A percentile compares a stretch with the other conserved stretches of the same genome.
phyloP scores from a whole-genome alignment of 2,113 vertebrate species.

The Speoplatyrhinus poulsoni region DNA sequence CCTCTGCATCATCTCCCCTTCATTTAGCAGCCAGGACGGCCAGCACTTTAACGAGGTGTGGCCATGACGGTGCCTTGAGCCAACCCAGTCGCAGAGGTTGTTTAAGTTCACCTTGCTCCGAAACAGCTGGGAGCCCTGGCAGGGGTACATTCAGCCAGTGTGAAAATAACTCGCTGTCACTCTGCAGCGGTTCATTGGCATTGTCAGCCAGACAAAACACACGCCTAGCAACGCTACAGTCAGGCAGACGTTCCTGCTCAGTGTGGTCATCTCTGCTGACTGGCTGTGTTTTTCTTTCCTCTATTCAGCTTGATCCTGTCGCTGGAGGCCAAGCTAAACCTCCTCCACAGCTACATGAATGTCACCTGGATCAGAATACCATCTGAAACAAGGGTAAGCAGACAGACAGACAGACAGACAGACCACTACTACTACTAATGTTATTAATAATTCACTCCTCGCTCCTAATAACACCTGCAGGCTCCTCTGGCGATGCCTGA shows the following conservation, averaged over 20 bases:
- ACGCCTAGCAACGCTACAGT: slow-evolving; percentile 5
- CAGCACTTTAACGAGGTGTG: not conserved
- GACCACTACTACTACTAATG: too few relatives aligned
- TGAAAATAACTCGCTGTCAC: not conserved
- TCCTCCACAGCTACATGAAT: slow-evolving; percentile 99
- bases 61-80: not conserved
- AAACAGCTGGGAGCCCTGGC: not conserved
- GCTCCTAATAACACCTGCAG: slow-evolving; percentile 61
- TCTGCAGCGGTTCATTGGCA: not conserved
- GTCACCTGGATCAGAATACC: slow-evolving; percentile 99
- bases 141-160: not conserved
- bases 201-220: slow-evolving; percentile 1
- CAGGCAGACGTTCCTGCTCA: not conserved
- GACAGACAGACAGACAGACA: not conserved
- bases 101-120: not conserved
- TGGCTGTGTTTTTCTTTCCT: slow-evolving; percentile 13
- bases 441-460: not conserved
- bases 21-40: not conserved
- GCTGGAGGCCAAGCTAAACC: slow-evolving; percentile 96
- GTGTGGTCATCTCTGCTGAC: not conserved
- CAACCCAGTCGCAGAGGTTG: not conserved
- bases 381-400: slow-evolving; percentile 92
- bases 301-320: slow-evolving; percentile 91
- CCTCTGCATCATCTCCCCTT: not conserved
- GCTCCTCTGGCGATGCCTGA: slow-evolving; percentile 97